A percentile compares a stretch with the other conserved stretches of the same genome.
Conservation (phyloP, 92 coral and sea anemone species). For the Phenganax marumi region DNA sequence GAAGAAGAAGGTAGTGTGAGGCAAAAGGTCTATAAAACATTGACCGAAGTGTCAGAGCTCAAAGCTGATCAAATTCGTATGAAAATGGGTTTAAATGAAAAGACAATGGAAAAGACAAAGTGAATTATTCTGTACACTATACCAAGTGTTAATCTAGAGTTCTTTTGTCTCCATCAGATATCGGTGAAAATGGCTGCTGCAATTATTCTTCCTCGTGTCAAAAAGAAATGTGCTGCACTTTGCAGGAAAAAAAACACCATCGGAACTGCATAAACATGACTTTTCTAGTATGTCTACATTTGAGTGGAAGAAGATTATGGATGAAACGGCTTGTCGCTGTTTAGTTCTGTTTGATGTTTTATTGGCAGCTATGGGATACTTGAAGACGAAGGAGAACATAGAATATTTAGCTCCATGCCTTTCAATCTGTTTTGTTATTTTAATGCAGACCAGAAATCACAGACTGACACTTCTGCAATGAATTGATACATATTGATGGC, state of each 20-base stretch:
- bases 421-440: conserved; percentile 38
- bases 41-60: no score
- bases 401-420: conserved; percentile 7
- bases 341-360: conserved; percentile 20
- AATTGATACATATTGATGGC: conserved; percentile 48
- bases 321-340: conserved; percentile 29
- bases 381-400: neutral
- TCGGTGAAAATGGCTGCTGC: no score
- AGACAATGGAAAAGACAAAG: no score
- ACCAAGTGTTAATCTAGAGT: no score
- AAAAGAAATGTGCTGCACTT: no score
- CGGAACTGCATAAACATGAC: conserved; percentile 37
- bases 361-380: conserved; percentile 15
- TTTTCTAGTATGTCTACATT: conserved; percentile 30
- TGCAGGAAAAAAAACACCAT: conserved; percentile 34
- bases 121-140: no score
- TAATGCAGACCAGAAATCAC: conserved; percentile 51
- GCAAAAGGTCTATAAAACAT: no score
- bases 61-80: no score
- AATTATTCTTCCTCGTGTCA: no score
- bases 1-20: no score
- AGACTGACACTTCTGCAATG: conserved; percentile 50
- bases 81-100: no score
- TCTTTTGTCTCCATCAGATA: no score
- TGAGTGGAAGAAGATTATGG: conserved; percentile 26